Conservation (phyloP, 2,888 invertebrate species). For the Pomacea canaliculata region DNA sequence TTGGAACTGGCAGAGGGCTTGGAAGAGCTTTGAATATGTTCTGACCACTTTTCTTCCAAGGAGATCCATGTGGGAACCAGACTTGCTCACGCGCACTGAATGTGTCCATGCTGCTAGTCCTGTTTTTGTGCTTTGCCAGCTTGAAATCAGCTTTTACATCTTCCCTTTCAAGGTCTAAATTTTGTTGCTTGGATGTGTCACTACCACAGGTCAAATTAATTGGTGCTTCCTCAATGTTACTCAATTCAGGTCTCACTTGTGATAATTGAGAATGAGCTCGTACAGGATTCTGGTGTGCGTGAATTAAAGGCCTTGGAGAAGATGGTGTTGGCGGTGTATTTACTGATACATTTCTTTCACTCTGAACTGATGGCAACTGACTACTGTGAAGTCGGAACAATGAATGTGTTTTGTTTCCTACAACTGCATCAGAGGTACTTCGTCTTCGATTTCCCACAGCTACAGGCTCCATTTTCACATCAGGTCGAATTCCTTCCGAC, state of each 20-base stretch:
- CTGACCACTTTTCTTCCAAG: constrained; percentile 37
- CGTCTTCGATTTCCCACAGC: background rate
- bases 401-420: background rate
- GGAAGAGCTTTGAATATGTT: constrained; percentile 33
- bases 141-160: constrained; percentile 7
- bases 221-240: constrained; percentile 26
- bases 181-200: constrained; percentile 17
- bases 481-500: background rate
- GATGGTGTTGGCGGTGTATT: background rate
- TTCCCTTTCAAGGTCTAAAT: background rate
- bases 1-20: constrained; percentile 33
- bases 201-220: constrained; percentile 33
- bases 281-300: constrained; percentile 16
- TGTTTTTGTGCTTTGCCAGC: background rate
- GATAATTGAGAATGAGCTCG: constrained; percentile 34
- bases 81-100: constrained; percentile 29
- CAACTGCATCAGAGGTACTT: background rate
- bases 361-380: constrained; percentile 2
- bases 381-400: background rate
- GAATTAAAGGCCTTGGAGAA: background rate
- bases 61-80: constrained; percentile 37
- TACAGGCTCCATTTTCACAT: background rate
- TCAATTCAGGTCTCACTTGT: constrained; percentile 25
- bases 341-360: background rate
- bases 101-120: background rate